Evolutionary conservation across 2,113 vertebrate species (phyloP).

Genomic region (Nannobrachium achirus): DNA sequence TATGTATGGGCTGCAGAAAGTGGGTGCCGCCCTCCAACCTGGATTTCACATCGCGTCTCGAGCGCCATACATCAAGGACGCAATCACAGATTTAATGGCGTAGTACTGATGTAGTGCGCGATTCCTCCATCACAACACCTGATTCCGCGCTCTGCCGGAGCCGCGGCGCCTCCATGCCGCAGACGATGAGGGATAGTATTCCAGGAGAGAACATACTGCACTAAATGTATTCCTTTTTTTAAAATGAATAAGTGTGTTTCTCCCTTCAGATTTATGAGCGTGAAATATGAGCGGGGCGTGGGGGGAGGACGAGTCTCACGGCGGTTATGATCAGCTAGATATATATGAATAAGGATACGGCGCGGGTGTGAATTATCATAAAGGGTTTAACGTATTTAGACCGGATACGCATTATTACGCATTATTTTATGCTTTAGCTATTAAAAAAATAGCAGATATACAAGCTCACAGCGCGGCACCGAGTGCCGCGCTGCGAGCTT

Average conservation of each 20-base stretch:
- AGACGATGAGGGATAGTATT: neutral
- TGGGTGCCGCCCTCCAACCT: constrained; percentile 32
- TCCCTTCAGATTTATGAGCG: constrained; percentile 24
- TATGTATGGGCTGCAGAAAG: constrained; percentile 50
- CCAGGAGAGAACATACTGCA: neutral
- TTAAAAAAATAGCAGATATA: no score
- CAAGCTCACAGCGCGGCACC: no score
- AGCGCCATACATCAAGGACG: constrained; percentile 8
- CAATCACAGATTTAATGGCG: constrained; percentile 8
- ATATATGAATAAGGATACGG: constrained; percentile 27
- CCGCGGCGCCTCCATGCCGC: no score
- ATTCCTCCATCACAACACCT: neutral
- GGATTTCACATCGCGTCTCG: constrained; percentile 27
- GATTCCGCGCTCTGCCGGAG: neutral
- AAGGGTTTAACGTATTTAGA: constrained; percentile 45
- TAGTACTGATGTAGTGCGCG: neutral
- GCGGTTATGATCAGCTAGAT: constrained; percentile 26
- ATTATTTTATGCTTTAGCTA: no score
- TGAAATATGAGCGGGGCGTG: constrained; percentile 40
- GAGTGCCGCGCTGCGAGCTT: no score
- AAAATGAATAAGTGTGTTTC: constrained; percentile 1
- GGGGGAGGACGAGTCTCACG: constrained; percentile 13
- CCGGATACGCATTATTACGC: no score
- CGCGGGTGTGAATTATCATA: constrained; percentile 42
- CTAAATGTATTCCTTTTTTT: constrained; percentile 6